Conservation (phyloP, 2,797 vertebrate species). For the Streptopelia turtur region DNA sequence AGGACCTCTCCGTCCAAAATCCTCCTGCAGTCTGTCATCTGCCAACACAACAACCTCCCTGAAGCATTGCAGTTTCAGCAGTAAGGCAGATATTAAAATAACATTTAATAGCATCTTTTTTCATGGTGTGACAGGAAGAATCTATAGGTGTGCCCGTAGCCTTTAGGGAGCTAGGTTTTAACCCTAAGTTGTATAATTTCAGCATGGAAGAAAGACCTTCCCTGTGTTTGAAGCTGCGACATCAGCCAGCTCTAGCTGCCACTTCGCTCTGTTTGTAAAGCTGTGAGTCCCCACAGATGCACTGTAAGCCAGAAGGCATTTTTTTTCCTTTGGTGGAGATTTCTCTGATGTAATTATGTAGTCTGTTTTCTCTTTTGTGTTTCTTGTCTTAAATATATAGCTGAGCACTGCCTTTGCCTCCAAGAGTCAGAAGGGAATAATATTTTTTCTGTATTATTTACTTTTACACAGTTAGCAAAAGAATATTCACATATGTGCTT, state of each 20-base stretch:
- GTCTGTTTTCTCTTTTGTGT: neutral
- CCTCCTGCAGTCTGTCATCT: neutral
- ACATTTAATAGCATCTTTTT: neutral
- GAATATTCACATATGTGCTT: constrained; percentile 35
- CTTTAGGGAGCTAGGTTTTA: neutral
- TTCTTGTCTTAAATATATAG: neutral
- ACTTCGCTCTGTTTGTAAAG: neutral
- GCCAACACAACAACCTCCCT: neutral
- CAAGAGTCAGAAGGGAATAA: neutral
- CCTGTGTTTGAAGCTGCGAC: neutral
- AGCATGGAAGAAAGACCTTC: neutral
- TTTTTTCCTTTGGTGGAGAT: neutral
- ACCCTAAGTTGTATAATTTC: neutral
- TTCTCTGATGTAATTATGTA: neutral
- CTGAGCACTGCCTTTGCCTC: neutral
- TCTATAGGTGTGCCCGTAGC: neutral
- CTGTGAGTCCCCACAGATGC: neutral
- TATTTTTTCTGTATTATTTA: constrained; percentile 6
- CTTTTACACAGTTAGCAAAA: neutral
- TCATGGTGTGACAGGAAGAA: neutral
- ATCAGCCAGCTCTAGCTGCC: neutral
- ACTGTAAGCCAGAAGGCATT: neutral
- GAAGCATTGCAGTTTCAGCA: neutral
- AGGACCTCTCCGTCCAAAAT: neutral
- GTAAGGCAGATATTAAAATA: neutral